A percentile compares a stretch with the other conserved stretches of the same genome.
Conservation (phyloP, 2,113 vertebrate species). For the Motacilla tschutschensis region DNA sequence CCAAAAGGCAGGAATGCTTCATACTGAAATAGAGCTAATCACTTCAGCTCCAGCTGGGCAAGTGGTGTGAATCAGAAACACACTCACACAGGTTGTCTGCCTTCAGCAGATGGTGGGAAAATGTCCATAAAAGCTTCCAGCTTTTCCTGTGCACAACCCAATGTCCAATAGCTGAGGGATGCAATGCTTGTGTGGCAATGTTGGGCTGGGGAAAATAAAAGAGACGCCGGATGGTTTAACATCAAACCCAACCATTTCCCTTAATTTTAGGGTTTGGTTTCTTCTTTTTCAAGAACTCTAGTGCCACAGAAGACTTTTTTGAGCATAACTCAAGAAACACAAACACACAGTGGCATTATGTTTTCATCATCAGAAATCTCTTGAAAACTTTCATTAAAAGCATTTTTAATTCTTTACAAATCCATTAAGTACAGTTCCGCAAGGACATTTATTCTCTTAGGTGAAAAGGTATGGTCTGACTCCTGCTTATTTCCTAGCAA, state of each 20-base stretch:
- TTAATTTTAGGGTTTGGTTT: background rate
- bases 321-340: background rate
- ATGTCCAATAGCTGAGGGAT: fast-evolving
- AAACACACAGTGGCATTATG: background rate
- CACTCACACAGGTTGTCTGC: background rate
- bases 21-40: background rate
- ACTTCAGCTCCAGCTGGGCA: background rate
- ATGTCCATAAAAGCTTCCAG: background rate
- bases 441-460: background rate
- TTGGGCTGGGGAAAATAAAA: background rate
- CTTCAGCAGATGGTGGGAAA: background rate
- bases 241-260: background rate
- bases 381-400: background rate
- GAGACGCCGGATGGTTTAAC: background rate
- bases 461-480: background rate
- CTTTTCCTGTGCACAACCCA: background rate
- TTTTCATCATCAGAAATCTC: background rate
- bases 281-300: background rate
- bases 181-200: background rate
- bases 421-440: background rate
- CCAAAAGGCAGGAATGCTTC: background rate
- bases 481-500: background rate
- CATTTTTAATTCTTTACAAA: background rate
- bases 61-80: background rate
- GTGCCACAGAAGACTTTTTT: background rate